Evolutionary conservation across 2,113 vertebrate species (phyloP), one percentile per base, ranked within the genome.

Genomic region (Rhagologus leucostigma): DNA sequence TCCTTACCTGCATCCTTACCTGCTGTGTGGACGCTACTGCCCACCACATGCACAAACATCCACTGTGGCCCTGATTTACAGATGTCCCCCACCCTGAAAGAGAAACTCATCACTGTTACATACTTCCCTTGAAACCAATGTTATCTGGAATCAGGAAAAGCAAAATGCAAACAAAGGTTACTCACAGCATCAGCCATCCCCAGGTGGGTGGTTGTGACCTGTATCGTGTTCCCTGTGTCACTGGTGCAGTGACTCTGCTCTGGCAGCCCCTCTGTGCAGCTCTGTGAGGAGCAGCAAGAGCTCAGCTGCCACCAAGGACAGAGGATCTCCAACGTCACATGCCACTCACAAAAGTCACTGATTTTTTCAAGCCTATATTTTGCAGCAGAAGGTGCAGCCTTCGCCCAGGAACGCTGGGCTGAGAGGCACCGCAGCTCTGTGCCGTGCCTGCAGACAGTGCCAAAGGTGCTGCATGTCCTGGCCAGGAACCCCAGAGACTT

Each of bases 241-340:
- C 39, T 9, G n/a, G 63, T 27, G 47, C 47, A 41, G n/a, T 44
- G 56, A n/a, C 35, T 67, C 44, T 49, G 50, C 44, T 76, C 41
- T 39, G 16, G 56, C 52, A 62, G 63, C 50, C 20, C 10, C 57
- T 16, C 11, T 0, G 0, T 10, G 35, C 74, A 50, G 62, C 41
- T 56, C 81, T 49, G 16, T 22, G 30, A 56, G 18, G 32, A 84
- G 23, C 47, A 68, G 39, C 2, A 3, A 68, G 44, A 41, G n/a
- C 50, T 50, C 41, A 90, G 64, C 53, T 37, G 39, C 42, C 42
- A 33, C 55, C 18, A 35, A 55, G 37, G 50, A 30, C 1, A 5
- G 56, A 49, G 50, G 16, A 32, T 9, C 65, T 70, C 46, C 2
- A 2, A 7, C 0, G 0, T 29, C 2, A 1, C 50, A 2, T 21